These are phyloP conservation scores for Parelbella ahira DNA, from an alignment of 2,888 invertebrate species.

Conservation along the genomic window DNA sequence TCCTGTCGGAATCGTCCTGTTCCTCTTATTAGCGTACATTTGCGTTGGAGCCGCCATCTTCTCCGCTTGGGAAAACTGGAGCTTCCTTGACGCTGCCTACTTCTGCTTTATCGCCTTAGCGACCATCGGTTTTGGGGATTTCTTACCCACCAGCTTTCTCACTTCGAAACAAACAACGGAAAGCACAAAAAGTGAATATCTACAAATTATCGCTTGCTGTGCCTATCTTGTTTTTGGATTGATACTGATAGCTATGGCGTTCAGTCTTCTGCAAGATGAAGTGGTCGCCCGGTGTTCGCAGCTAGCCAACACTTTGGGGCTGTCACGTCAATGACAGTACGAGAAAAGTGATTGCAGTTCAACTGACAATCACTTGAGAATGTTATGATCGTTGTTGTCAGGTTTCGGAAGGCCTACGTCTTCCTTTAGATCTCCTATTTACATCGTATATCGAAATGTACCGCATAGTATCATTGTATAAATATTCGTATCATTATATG, in stretches of 20 bases:
- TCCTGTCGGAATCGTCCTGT: constrained; percentile 79
- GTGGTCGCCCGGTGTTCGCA: constrained; percentile 86
- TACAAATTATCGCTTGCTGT: constrained; percentile 89
- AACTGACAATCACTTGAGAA: constrained; percentile 64
- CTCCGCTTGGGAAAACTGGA: constrained; percentile 90
- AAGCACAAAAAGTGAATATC: constrained; percentile 77
- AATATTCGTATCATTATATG: constrained; percentile 34
- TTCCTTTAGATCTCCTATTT: constrained; percentile 35
- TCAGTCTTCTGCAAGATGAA: constrained; percentile 90
- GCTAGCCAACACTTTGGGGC: constrained; percentile 84
- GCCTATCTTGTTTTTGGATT: constrained; percentile 89
- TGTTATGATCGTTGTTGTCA: constrained; percentile 77
- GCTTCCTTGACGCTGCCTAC: constrained; percentile 89
- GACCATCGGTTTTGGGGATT: constrained; percentile 90
- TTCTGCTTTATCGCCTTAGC: constrained; percentile 92
- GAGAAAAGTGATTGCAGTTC: constrained; percentile 75
- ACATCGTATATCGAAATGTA: constrained; percentile 43
- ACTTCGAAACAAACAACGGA: constrained; percentile 66
- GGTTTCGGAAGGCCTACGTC: constrained; percentile 42
- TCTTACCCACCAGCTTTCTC: constrained; percentile 82
- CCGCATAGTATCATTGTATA: constrained; percentile 33
- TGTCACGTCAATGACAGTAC: constrained; percentile 82
- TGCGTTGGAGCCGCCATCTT: constrained; percentile 88
- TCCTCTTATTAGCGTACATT: constrained; percentile 86
- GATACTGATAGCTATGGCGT: constrained; percentile 91